Percentiles rank a stretch among this genome's conserved stretches.
phyloP scores from a whole-genome alignment of 2,113 vertebrate species.

The Corythaixoides concolor region DNA sequence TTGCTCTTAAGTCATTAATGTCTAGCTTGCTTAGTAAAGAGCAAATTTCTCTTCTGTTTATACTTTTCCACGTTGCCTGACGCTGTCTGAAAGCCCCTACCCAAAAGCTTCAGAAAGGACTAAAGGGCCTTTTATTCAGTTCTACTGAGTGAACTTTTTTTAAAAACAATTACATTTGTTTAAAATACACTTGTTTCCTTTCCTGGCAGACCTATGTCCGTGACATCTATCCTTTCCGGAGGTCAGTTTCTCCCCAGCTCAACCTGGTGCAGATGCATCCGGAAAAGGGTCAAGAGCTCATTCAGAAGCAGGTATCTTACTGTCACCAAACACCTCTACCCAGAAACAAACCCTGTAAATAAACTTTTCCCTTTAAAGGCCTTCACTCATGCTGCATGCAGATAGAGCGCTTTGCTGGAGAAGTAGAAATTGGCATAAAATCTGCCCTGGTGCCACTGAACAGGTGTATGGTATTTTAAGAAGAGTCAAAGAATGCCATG shows the following conservation, averaged over 20 bases:
- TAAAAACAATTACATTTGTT: neutral
- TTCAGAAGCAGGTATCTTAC: conserved; percentile 91
- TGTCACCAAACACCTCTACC: neutral
- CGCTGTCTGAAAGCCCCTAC: neutral
- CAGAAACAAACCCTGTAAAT: neutral
- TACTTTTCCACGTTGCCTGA: neutral
- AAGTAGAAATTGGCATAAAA: neutral
- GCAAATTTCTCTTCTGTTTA: neutral
- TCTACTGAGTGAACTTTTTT: neutral
- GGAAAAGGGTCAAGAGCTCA: conserved; percentile 95
- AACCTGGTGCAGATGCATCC: conserved; percentile 97
- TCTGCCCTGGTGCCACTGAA: neutral
- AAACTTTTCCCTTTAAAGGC: neutral
- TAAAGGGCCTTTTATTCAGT: neutral
- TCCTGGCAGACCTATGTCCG: conserved; percentile 90
- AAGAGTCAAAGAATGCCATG: neutral
- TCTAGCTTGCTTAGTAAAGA: neutral
- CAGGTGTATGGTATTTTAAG: neutral
- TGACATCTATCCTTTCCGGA: conserved; percentile 96
- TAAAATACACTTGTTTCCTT: neutral
- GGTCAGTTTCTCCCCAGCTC: conserved; percentile 96
- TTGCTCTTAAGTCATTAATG: neutral
- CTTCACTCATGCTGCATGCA: neutral
- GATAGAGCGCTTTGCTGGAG: neutral
- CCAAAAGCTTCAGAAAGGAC: neutral